phyloP scores from a whole-genome alignment of 2,888 invertebrate genomes.

The Oxycera nigricornis region DNA sequence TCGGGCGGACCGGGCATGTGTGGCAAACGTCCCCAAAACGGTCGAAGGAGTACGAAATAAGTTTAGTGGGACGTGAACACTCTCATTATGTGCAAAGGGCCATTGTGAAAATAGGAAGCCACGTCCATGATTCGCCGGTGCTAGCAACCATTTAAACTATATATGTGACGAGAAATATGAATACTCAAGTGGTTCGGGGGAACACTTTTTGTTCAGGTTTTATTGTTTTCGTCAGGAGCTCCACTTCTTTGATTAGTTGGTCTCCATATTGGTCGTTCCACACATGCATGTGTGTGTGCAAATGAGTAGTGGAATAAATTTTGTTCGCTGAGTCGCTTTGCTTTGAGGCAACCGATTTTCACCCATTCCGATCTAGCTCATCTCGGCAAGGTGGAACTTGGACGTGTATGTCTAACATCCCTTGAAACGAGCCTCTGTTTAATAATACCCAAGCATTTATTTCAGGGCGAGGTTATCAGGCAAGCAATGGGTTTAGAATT shows the following conservation, averaged over 20 bases:
- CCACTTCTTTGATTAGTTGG: background rate
- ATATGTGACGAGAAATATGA: slow-evolving; percentile 7
- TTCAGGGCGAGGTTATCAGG: too few species aligned
- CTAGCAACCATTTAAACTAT: slow-evolving; percentile 21
- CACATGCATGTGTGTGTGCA: background rate
- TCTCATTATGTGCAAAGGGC: slow-evolving; percentile 26
- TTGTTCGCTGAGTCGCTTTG: background rate
- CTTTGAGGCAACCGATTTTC: background rate
- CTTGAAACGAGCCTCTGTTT: too few species aligned
- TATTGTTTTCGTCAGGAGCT: background rate
- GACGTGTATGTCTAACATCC: too few species aligned
- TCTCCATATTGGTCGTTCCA: background rate
- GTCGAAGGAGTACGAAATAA: slow-evolving; percentile 12
- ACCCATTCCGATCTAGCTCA: background rate
- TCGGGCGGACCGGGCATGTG: slow-evolving; percentile 13
- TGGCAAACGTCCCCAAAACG: background rate
- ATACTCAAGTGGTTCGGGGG: slow-evolving; percentile 7
- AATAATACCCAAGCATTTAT: too few species aligned
- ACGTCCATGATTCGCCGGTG: slow-evolving; percentile 42
- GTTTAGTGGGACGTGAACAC: slow-evolving; percentile 25
- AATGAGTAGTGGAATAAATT: background rate
- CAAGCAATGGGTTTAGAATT: too few species aligned
- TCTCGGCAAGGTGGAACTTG: too few species aligned
- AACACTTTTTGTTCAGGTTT: slow-evolving; percentile 5
- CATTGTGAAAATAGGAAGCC: slow-evolving; percentile 41